phyloP scores from a whole-genome alignment of 1,140 invertebrate genomes.

The Neodiprion pinetum region DNA sequence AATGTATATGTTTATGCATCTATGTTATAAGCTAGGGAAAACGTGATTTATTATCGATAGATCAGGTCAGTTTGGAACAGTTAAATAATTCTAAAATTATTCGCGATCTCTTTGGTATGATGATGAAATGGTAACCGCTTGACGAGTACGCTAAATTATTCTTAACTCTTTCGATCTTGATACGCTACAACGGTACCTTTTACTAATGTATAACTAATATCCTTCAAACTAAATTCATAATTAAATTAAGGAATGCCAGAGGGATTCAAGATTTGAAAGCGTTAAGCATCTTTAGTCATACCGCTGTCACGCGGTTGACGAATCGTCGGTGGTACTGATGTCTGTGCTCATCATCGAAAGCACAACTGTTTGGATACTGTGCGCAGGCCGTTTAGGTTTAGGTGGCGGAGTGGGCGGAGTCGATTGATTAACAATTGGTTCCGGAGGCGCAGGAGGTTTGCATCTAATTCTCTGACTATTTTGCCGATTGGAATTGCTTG shows the following conservation, averaged over 20 bases:
- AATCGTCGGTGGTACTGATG: conserved; percentile 34
- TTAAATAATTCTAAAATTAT: conserved; percentile 25
- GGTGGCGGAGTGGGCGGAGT: conserved; percentile 53
- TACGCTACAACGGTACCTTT: conserved; percentile 2
- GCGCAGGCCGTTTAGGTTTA: conserved; percentile 42
- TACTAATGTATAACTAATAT: conserved; percentile 19
- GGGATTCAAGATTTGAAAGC: not conserved
- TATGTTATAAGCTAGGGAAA: too few relatives aligned
- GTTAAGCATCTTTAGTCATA: not conserved
- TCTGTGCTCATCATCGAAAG: conserved; percentile 32
- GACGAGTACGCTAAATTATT: conserved; percentile 22
- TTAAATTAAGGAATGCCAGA: not conserved
- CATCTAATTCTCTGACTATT: conserved; percentile 32
- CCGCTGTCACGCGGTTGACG: conserved; percentile 37
- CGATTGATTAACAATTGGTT: conserved; percentile 31
- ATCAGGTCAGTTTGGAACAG: not conserved
- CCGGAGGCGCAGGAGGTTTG: conserved; percentile 36
- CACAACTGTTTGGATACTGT: conserved; percentile 25
- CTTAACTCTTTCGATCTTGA: conserved; percentile 20
- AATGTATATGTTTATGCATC: not conserved
- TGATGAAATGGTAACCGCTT: conserved; percentile 29
- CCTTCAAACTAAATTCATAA: conserved; percentile 20
- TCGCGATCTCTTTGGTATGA: conserved; percentile 34
- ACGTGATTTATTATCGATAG: not conserved
- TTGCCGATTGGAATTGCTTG: conserved; percentile 33